A percentile compares a stretch with the other conserved stretches of the same genome.
Conservation (phyloP, 2,113 vertebrate genomes). For the Urocynchramus pylzowi region DNA sequence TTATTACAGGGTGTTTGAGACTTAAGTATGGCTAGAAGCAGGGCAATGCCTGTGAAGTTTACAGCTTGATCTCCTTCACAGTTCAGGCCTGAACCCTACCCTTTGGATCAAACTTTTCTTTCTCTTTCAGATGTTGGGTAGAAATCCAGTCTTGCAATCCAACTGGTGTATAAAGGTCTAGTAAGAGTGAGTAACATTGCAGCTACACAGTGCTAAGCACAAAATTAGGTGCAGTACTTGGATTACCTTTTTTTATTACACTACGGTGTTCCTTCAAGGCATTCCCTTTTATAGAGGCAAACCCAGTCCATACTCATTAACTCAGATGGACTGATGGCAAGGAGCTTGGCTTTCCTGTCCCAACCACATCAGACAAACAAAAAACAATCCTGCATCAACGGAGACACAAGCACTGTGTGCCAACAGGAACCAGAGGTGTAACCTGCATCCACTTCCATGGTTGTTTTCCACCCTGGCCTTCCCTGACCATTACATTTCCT, state of each 20-base stretch:
- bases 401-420: background rate
- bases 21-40: background rate
- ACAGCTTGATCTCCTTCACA: background rate
- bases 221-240: background rate
- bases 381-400: background rate
- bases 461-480: background rate
- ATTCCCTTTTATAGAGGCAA: slow-evolving; percentile 5
- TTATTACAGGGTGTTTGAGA: background rate
- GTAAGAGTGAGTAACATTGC: background rate
- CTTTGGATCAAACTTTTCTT: background rate
- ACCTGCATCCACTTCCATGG: background rate
- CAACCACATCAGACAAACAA: slow-evolving; percentile 30
- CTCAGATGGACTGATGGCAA: background rate
- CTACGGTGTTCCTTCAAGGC: slow-evolving; percentile 14
- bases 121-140: background rate
- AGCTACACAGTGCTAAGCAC: background rate
- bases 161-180: background rate
- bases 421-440: background rate
- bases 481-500: background rate
- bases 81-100: background rate
- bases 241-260: background rate
- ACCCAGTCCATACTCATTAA: background rate
- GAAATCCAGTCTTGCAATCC: background rate
- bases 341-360: slow-evolving; percentile 9
- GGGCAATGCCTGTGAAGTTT: background rate